Conservation (phyloP, 2,888 invertebrate genomes). For the Conistra vaccinii region DNA sequence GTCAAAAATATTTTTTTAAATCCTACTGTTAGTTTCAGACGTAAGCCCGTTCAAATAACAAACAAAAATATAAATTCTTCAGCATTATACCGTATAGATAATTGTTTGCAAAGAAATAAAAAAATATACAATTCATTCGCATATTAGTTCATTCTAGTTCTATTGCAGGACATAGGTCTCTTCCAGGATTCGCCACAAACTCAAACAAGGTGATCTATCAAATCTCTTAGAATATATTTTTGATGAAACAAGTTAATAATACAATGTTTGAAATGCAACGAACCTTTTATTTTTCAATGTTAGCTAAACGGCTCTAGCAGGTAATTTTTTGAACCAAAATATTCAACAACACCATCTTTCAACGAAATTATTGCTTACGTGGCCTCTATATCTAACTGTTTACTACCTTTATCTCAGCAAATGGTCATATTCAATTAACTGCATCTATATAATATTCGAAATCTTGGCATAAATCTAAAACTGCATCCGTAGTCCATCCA, state of each 20-base stretch:
- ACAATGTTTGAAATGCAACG: not conserved
- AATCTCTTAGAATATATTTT: not conserved
- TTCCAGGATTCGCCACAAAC: not conserved
- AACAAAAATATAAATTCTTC: too few relatives aligned
- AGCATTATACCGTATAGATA: too few relatives aligned
- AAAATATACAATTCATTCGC: not conserved
- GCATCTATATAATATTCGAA: slow-evolving; percentile 81
- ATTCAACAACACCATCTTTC: slow-evolving; percentile 12
- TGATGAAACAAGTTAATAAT: not conserved
- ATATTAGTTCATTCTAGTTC: not conserved
- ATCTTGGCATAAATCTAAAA: slow-evolving; percentile 86
- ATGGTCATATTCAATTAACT: slow-evolving; percentile 87
- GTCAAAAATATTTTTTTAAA: too few relatives aligned
- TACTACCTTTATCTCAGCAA: slow-evolving; percentile 76
- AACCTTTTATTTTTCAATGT: not conserved
- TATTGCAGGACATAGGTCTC: too few relatives aligned
- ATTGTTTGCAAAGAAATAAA: not conserved
- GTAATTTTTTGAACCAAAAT: slow-evolving; percentile 21
- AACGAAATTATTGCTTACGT: slow-evolving; percentile 37
- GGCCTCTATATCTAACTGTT: slow-evolving; percentile 57
- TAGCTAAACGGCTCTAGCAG: not conserved
- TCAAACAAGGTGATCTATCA: not conserved
- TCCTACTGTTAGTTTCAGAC: too few relatives aligned
- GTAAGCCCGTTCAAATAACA: too few relatives aligned
- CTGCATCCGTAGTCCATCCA: slow-evolving; percentile 88